These are phyloP conservation scores for Epirrita christyi DNA, from an alignment of 2,888 invertebrate species.

Conservation along the genomic window DNA sequence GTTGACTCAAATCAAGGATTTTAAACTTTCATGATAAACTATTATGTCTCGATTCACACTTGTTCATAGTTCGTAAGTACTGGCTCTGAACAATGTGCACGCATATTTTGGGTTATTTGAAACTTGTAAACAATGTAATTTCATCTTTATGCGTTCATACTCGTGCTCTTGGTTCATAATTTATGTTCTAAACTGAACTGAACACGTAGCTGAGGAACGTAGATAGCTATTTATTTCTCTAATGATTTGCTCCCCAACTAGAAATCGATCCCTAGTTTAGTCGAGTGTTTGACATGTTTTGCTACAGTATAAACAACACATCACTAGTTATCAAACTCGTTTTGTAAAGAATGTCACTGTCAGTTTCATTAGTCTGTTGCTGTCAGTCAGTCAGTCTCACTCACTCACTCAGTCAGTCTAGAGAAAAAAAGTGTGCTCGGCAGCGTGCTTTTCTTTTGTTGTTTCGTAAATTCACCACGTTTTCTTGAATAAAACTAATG, in stretches of 20 bases:
- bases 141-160: too few species aligned
- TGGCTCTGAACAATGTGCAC: too few species aligned
- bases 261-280: slow-evolving; percentile 6
- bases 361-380: not conserved
- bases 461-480: not conserved
- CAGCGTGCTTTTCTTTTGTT: slow-evolving; percentile 7
- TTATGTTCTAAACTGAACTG: too few species aligned
- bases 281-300: not conserved
- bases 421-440: not conserved
- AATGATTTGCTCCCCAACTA: not conserved
- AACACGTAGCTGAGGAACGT: too few species aligned
- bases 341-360: not conserved
- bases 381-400: slow-evolving; percentile 9
- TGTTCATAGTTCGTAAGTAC: too few species aligned
- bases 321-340: slow-evolving; percentile 3
- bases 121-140: too few species aligned
- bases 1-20: too few species aligned
- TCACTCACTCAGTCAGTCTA: too few species aligned
- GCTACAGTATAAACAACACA: not conserved
- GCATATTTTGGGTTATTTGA: too few species aligned
- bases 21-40: too few species aligned
- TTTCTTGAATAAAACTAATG: not conserved
- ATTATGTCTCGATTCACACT: too few species aligned
- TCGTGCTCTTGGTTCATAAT: too few species aligned
- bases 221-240: not conserved